Evolutionary conservation across 2,888 invertebrate genomes (phyloP).

Genomic region (Unio pictorum): DNA sequence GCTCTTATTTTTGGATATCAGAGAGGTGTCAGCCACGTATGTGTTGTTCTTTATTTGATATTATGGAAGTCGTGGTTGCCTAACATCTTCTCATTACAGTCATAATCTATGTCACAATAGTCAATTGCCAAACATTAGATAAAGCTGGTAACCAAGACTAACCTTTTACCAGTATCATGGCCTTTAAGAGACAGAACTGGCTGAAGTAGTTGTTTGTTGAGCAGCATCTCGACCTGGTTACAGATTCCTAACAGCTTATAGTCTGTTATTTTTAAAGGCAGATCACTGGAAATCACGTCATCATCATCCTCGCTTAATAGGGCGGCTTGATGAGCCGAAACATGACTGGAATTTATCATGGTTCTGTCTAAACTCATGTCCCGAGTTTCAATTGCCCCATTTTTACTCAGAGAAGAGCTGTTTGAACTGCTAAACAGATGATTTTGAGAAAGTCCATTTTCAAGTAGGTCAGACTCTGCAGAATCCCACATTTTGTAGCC

Average conservation of each 20-base stretch:
- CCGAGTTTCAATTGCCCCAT: neutral
- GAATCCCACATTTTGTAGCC: slow-evolving; percentile 38
- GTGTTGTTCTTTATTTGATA: too few species aligned
- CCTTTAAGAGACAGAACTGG: slow-evolving; percentile 52
- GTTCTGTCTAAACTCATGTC: slow-evolving; percentile 1
- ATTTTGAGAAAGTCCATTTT: slow-evolving; percentile 39
- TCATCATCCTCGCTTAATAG: slow-evolving; percentile 19
- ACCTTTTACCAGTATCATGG: slow-evolving; percentile 42
- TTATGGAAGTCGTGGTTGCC: too few species aligned
- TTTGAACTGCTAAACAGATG: slow-evolving; percentile 30
- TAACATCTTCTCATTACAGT: too few species aligned
- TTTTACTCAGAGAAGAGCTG: slow-evolving; percentile 18
- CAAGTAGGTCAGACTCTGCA: slow-evolving; percentile 30
- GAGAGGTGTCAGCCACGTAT: too few species aligned
- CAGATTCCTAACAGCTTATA: slow-evolving; percentile 64
- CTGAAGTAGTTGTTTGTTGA: slow-evolving; percentile 52
- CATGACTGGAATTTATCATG: slow-evolving; percentile 6
- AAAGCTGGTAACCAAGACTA: neutral
- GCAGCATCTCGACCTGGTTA: slow-evolving; percentile 63
- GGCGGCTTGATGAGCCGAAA: slow-evolving; percentile 24
- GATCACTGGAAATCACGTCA: slow-evolving; percentile 4
- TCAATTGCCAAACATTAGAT: too few species aligned
- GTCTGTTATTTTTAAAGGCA: slow-evolving; percentile 43
- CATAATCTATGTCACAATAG: too few species aligned
- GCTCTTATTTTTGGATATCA: too few species aligned